These are phyloP conservation scores for Holotrichia oblita DNA, from an alignment of 1,140 invertebrate genomes.

Conservation along the genomic window DNA sequence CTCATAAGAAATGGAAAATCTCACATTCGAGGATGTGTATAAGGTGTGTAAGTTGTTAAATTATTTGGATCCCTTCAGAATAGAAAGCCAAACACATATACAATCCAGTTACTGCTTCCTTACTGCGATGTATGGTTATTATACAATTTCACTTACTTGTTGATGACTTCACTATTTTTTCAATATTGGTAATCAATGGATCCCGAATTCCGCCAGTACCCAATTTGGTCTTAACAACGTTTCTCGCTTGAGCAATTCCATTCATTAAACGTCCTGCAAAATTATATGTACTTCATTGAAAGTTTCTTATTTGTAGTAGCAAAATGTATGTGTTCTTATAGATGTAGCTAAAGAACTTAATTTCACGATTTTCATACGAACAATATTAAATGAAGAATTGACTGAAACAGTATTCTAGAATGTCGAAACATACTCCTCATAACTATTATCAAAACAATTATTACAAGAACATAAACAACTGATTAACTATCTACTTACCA, in stretches of 20 bases:
- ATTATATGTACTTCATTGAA: slow-evolving; percentile 44
- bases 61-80: no score
- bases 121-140: background rate
- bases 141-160: slow-evolving; percentile 70
- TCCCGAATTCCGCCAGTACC: slow-evolving; percentile 67
- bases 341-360: no score
- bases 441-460: background rate
- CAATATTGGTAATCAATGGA: slow-evolving; percentile 72
- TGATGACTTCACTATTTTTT: slow-evolving; percentile 71
- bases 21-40: no score
- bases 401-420: slow-evolving; percentile 21
- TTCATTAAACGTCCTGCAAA: slow-evolving; percentile 72
- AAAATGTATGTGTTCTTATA: no score
- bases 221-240: slow-evolving; percentile 70
- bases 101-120: no score
- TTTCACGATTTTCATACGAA: background rate
- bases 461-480: slow-evolving; percentile 15
- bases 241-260: slow-evolving; percentile 74
- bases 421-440: background rate
- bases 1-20: no score
- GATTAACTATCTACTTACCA: slow-evolving; percentile 31
- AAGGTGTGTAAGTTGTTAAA: no score
- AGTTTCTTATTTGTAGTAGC: no score
- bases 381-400: slow-evolving; percentile 18
- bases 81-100: no score